phyloP scores from a whole-genome alignment of 2,888 invertebrate species.

The Nemoura dubitans region DNA sequence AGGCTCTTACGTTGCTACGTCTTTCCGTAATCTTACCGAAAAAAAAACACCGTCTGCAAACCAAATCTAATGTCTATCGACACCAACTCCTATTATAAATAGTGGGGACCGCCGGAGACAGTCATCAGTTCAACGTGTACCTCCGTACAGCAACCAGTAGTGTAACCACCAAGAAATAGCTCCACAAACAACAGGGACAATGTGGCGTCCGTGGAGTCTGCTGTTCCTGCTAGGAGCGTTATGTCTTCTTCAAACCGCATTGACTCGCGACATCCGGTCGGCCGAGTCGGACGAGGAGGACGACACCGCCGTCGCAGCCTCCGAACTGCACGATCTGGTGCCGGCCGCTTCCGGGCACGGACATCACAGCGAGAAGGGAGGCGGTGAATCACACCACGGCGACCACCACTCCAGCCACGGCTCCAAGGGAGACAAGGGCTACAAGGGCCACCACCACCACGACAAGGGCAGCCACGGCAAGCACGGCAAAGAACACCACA shows the following conservation, averaged over 20 bases:
- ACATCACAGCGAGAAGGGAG: slow-evolving; percentile 69
- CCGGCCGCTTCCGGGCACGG: slow-evolving; percentile 46
- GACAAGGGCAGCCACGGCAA: slow-evolving; percentile 80
- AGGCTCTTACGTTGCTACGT: slow-evolving; percentile 20
- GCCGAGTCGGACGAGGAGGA: slow-evolving; percentile 21
- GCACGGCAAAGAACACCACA: slow-evolving; percentile 79
- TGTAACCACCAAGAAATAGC: not conserved
- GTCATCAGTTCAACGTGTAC: slow-evolving; percentile 19
- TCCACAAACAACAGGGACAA: not conserved
- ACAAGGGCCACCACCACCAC: slow-evolving; percentile 79
- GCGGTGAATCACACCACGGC: slow-evolving; percentile 74
- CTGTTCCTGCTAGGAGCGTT: slow-evolving; percentile 42
- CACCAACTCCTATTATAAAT: slow-evolving; percentile 28
- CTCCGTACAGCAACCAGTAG: slow-evolving; percentile 16
- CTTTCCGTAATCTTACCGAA: not conserved
- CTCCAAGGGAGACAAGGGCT: slow-evolving; percentile 81
- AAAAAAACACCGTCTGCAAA: slow-evolving; percentile 27
- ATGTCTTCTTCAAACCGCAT: slow-evolving; percentile 40
- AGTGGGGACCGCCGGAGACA: not conserved
- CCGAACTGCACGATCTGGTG: slow-evolving; percentile 42
- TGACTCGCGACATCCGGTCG: slow-evolving; percentile 38
- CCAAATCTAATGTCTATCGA: slow-evolving; percentile 34
- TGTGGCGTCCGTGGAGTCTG: slow-evolving; percentile 44
- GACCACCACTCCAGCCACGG: slow-evolving; percentile 76
- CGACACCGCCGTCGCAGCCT: slow-evolving; percentile 36